Base-by-base conservation (phyloP, 2,888 invertebrate genomes). In the Trichopoda pennipes region DNA sequence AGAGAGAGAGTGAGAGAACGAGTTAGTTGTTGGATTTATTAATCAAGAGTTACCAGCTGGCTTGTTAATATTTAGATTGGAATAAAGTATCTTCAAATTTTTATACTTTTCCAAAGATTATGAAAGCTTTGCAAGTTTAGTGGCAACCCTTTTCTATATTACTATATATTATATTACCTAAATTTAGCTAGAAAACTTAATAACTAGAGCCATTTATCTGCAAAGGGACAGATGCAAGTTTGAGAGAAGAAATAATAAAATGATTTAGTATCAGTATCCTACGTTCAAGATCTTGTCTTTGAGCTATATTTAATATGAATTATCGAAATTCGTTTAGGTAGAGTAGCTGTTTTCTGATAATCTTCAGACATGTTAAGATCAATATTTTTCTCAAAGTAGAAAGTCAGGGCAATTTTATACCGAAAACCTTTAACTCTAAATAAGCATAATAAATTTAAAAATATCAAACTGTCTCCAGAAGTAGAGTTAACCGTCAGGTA, bases 301-400 rank as follows among this genome's bases (percentile, higher is more conserved):
- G 10, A 12, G 42, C 42, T 14, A 17, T 38, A 56, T 49, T 21
- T 44, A 64, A 64, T 44, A 47, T 10, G 28, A 55, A 49, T n/a
- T 32, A 32, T 51, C 49, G 28, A 77, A 72, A 78, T 23, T 63
- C 42, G 64, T 64, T 28, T 16, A 21, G 17, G 38, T 23, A 70
- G 61, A 19, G 32, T 35, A 28, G 19, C 49, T 51, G 28, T 47
- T 28, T 19, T 16, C 16, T 63, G 47, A 42, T 44, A 23, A 38
- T 63, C 51, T 23, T 60, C 51, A 72, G n/a, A 51, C 35, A 64
- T 17, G 58, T 53, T 63, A 38, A 70, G 56, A 70, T 47, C 35
- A 63, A 28, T 63, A 49, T 12, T 58, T 44, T 66, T 66, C 49
- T 58, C 19, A 51, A 12, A 68, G 56, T 64, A 70, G 66, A 70